Evolutionary conservation across 2,888 invertebrate genomes (phyloP).

Genomic region (Drosophila paranaensis): DNA sequence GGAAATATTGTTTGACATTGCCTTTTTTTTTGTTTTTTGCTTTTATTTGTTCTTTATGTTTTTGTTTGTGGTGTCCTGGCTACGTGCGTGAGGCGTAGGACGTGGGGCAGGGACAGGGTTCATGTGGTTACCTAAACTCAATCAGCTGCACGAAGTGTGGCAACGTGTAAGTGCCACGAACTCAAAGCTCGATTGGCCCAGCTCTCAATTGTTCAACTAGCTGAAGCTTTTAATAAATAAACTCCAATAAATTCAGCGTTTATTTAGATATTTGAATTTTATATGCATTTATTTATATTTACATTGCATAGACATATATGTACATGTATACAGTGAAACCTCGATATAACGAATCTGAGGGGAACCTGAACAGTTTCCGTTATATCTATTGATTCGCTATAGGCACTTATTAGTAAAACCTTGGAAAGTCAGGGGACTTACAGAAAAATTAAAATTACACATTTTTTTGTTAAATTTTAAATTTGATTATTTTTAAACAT

Average conservation of each 20-base stretch:
- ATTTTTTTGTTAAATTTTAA: too few species aligned
- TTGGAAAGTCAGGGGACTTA: too few species aligned
- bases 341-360: too few species aligned
- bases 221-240: background rate
- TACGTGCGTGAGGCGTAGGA: constrained; percentile 31
- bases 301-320: background rate
- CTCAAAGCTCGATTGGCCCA: constrained; percentile 23
- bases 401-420: too few species aligned
- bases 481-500: too few species aligned
- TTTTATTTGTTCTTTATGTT: background rate
- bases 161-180: constrained; percentile 20
- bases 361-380: too few species aligned
- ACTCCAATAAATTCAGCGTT: background rate
- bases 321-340: too few species aligned
- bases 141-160: constrained; percentile 31
- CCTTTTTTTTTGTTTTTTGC: constrained; percentile 28
- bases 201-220: background rate
- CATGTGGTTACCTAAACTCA: constrained; percentile 33
- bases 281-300: too few species aligned
- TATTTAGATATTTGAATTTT: background rate
- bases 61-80: constrained; percentile 16
- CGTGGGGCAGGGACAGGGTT: background rate
- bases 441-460: too few species aligned
- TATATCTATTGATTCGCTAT: too few species aligned
- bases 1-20: constrained; percentile 59